phyloP scores from a whole-genome alignment of 2,797 vertebrate species.

The Sebastes hopkinsi region DNA sequence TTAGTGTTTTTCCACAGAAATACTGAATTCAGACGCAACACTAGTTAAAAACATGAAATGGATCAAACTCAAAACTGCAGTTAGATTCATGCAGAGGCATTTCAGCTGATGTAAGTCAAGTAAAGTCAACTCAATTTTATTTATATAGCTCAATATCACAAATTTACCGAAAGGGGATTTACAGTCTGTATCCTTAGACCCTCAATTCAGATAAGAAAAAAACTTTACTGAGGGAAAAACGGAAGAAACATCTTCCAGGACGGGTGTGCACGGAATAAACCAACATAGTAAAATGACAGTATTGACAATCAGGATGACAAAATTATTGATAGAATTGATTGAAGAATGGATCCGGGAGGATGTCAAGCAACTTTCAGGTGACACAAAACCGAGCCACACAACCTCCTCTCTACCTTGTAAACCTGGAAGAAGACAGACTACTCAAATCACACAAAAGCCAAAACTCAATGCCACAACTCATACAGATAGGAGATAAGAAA shows the following conservation, averaged over 20 bases:
- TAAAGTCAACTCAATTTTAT: background rate
- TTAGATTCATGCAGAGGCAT: conserved; percentile 9
- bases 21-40: background rate
- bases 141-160: background rate
- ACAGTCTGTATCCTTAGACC: background rate
- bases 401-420: background rate
- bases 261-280: background rate
- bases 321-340: background rate
- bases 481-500: background rate
- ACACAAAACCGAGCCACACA: background rate
- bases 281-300: background rate
- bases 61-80: background rate
- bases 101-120: background rate
- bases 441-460: background rate
- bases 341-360: background rate
- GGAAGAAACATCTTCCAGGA: background rate
- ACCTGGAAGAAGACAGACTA: background rate
- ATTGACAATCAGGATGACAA: background rate
- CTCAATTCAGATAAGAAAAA: background rate
- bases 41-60: background rate
- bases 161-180: background rate
- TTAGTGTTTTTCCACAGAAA: background rate
- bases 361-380: background rate
- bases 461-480: background rate
- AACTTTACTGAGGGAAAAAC: background rate